Evolutionary conservation across 1,140 invertebrate species (phyloP).

Genomic region (Eumeta japonica): DNA sequence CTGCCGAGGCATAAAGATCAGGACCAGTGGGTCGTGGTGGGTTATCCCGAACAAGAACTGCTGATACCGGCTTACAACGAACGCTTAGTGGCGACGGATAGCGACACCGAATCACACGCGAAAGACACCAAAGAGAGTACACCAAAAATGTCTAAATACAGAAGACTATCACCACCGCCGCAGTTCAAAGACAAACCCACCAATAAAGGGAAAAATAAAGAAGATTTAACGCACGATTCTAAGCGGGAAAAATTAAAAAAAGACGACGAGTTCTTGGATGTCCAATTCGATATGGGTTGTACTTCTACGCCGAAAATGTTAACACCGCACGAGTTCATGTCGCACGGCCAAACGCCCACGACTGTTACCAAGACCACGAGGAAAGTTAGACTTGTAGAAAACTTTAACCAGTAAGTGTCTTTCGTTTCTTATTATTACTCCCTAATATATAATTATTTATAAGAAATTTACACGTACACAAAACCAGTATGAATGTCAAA

Average conservation of each 20-base stretch:
- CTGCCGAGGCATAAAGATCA: slow-evolving; percentile 37
- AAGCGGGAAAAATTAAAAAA: slow-evolving; percentile 53
- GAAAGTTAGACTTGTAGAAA: slow-evolving; percentile 37
- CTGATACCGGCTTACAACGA: slow-evolving; percentile 46
- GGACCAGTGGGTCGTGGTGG: slow-evolving; percentile 46
- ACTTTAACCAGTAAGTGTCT: slow-evolving; percentile 40
- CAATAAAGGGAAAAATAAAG: slow-evolving; percentile 14
- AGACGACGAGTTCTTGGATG: slow-evolving; percentile 36
- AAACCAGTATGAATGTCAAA: too few species aligned
- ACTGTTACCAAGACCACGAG: slow-evolving; percentile 31
- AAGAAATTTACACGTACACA: too few species aligned
- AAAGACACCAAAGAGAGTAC: slow-evolving; percentile 30
- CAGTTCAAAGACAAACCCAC: slow-evolving; percentile 50
- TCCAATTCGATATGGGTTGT: slow-evolving; percentile 46
- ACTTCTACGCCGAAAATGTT: slow-evolving; percentile 55
- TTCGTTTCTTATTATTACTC: slow-evolving; percentile 4
- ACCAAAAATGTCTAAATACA: slow-evolving; percentile 27
- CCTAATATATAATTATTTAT: too few species aligned
- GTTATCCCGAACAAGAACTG: slow-evolving; percentile 42
- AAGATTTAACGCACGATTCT: slow-evolving; percentile 37
- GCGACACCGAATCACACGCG: slow-evolving; percentile 20
- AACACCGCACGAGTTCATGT: slow-evolving; percentile 39
- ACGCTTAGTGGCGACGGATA: slow-evolving; percentile 31
- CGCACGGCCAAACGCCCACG: slow-evolving; percentile 14
- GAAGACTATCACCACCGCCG: slow-evolving; percentile 42